A percentile compares a stretch with the other conserved stretches of the same genome.
phyloP scores from a whole-genome alignment of 2,888 invertebrate genomes.

The Drosophila paracracens region DNA sequence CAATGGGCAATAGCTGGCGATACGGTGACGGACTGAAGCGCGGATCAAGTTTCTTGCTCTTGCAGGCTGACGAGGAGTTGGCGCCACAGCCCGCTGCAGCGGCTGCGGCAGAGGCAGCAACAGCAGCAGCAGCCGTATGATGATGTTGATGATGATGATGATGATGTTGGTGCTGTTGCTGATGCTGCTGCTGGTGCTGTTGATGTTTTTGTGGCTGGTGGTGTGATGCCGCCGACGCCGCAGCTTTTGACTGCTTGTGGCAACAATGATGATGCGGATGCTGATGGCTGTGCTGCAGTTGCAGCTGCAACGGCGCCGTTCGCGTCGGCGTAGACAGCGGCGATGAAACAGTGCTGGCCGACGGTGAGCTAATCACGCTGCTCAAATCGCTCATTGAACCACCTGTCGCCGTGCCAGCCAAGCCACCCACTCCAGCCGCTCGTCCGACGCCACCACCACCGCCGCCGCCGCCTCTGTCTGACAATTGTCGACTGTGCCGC shows the following conservation, averaged over 20 bases:
- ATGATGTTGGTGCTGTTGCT: constrained; percentile 46
- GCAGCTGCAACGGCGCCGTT: constrained; percentile 72
- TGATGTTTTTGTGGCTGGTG: constrained; percentile 63
- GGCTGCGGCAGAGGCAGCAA: constrained; percentile 31
- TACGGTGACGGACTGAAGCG: constrained; percentile 84
- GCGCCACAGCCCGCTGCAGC: constrained; percentile 42
- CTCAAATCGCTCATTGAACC: constrained; percentile 81
- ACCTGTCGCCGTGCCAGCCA: constrained; percentile 23
- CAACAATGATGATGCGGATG: constrained; percentile 68
- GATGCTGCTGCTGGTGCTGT: constrained; percentile 39
- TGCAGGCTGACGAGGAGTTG: constrained; percentile 71
- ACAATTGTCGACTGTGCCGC: constrained; percentile 62
- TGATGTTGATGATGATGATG: constrained; percentile 58
- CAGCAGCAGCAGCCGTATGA: constrained; percentile 43
- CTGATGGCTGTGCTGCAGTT: constrained; percentile 67
- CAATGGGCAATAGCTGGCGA: constrained; percentile 88
- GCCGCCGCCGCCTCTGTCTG: constrained; percentile 58
- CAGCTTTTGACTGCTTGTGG: constrained; percentile 68
- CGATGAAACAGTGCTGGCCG: constrained; percentile 81
- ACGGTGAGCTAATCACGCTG: constrained; percentile 81
- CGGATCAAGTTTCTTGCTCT: constrained; percentile 84
- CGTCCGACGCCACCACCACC: constrained; percentile 25
- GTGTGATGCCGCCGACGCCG: constrained; percentile 36
- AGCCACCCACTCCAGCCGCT: constrained; percentile 4
- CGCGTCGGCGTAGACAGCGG: constrained; percentile 83